These are phyloP conservation scores for Cephalopterus ornatus DNA, from an alignment of 2,113 vertebrate genomes.

Conservation along the genomic window DNA sequence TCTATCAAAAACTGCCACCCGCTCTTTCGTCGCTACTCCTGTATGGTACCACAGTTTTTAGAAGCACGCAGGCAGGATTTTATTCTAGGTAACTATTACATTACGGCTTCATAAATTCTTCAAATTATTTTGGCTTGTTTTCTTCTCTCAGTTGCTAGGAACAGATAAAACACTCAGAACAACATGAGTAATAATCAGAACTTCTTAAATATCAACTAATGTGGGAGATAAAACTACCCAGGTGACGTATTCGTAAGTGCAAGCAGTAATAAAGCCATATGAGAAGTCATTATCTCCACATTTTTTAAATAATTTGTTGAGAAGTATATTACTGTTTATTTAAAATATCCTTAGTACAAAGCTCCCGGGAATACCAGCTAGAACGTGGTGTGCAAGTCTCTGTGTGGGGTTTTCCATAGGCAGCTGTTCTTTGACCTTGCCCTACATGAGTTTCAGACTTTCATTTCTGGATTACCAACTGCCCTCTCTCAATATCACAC, in stretches of 20 bases:
- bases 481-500: not conserved
- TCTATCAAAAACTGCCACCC: not conserved
- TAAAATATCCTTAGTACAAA: not conserved
- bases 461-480: not conserved
- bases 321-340: not conserved
- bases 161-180: not conserved
- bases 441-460: constrained; percentile 1
- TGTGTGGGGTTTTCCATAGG: not conserved
- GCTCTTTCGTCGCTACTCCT: not conserved
- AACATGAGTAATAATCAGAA: constrained; percentile 5
- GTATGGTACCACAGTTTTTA: not conserved
- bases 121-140: constrained; percentile 10
- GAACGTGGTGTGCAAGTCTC: not conserved
- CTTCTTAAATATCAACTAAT: constrained; percentile 34
- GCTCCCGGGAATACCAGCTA: not conserved
- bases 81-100: not conserved
- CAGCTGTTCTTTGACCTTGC: constrained; percentile 35
- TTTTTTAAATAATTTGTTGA: not conserved
- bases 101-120: not conserved
- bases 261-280: not conserved
- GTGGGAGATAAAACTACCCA: not conserved
- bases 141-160: constrained; percentile 27
- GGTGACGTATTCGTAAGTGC: not conserved
- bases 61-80: constrained; percentile 33
- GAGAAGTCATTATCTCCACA: not conserved